phyloP scores from a whole-genome alignment of 2,113 vertebrate species.

The Pteropus alecto region DNA sequence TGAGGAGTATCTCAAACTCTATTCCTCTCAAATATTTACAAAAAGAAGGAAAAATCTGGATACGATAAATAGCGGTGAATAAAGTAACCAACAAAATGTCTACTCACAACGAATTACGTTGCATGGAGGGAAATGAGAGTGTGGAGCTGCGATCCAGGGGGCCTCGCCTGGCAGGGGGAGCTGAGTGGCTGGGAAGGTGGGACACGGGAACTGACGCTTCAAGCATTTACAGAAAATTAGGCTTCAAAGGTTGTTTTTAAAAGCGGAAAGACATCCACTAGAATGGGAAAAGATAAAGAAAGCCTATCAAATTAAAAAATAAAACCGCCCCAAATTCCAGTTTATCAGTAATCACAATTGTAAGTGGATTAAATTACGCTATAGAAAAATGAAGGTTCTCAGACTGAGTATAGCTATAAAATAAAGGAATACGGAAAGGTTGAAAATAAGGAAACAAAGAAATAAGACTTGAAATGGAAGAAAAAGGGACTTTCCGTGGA shows the following conservation, averaged over 20 bases:
- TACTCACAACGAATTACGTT: rapidly evolving
- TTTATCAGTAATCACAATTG: not conserved
- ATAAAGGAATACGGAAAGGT: not conserved
- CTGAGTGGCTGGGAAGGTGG: not conserved
- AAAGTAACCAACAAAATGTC: not conserved
- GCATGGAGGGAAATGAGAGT: rapidly evolving
- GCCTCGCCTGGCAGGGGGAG: rapidly evolving
- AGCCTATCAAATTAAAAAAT: not conserved
- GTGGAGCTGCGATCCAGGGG: rapidly evolving
- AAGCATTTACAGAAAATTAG: no score
- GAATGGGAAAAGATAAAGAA: not conserved
- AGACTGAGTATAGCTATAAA: not conserved
- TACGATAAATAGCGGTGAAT: not conserved
- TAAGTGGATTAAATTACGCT: not conserved
- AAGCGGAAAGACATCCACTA: not conserved
- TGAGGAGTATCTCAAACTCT: not conserved
- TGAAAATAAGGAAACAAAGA: not conserved
- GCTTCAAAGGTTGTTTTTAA: no score
- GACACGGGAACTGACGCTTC: not conserved
- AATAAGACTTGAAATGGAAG: not conserved
- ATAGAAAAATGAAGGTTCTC: not conserved
- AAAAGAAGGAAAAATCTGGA: not conserved
- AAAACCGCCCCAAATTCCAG: not conserved
- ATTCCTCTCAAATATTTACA: not conserved
- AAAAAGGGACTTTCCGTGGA: not conserved